These are phyloP conservation scores for Auanema freiburgensis DNA, from an alignment of 2,888 invertebrate species.

Conservation along the genomic window DNA sequence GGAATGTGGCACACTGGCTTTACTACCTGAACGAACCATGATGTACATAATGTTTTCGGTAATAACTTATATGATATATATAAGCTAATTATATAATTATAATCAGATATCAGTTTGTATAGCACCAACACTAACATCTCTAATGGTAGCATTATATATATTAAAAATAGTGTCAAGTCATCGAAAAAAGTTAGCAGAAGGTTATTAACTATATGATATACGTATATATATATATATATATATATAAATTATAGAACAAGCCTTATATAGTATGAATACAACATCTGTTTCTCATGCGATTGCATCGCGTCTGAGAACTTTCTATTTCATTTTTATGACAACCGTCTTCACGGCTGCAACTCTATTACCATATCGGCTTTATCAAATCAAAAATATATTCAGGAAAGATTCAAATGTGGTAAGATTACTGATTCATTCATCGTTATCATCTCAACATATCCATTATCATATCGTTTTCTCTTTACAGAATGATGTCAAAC, in stretches of 20 bases:
- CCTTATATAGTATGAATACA: constrained; percentile 2
- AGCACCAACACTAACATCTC: constrained; percentile 58
- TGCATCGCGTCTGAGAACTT: constrained; percentile 54
- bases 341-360: constrained; percentile 58
- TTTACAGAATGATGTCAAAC: constrained; percentile 10
- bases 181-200: constrained; percentile 46
- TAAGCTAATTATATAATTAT: constrained; percentile 24
- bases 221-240: neutral
- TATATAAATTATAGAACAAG: neutral
- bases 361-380: constrained; percentile 56
- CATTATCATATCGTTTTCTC: neutral
- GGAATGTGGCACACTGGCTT: constrained; percentile 26
- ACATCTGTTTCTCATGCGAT: constrained; percentile 35
- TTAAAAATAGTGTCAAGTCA: constrained; percentile 57
- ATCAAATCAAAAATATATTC: constrained; percentile 30
- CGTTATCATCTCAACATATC: constrained; percentile 16
- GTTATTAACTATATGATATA: constrained; percentile 11
- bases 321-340: constrained; percentile 64
- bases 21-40: constrained; percentile 31
- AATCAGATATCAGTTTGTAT: constrained; percentile 57
- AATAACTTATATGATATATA: neutral
- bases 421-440: neutral
- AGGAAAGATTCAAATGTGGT: neutral
- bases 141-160: constrained; percentile 59
- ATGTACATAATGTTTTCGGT: constrained; percentile 46